A percentile compares a stretch with the other conserved stretches of the same genome.
These are phyloP conservation scores for Dasyurus viverrinus DNA, from an alignment of 2,113 vertebrate genomes.

Conservation along the genomic window DNA sequence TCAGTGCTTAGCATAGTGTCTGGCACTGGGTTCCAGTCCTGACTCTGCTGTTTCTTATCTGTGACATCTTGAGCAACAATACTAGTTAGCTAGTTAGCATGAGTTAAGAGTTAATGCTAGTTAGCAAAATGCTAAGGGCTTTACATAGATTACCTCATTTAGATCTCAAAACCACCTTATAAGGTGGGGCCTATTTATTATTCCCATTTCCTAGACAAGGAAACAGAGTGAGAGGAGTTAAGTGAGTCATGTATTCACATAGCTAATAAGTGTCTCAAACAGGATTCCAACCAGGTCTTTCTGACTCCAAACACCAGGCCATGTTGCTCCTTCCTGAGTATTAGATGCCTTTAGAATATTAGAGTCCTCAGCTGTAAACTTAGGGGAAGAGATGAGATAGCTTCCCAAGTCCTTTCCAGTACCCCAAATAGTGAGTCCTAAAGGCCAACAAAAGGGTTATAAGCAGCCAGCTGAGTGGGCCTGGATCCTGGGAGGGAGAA, in stretches of 20 bases:
- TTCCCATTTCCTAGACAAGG: not conserved
- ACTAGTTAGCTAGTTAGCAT: not conserved
- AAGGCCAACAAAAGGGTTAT: not conserved
- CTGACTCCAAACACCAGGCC: not conserved
- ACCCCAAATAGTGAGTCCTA: not conserved
- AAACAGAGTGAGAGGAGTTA: not conserved
- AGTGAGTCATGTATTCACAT: not conserved
- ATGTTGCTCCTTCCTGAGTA: not conserved
- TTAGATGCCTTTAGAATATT: too few species aligned
- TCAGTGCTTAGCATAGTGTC: not conserved
- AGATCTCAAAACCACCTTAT: not conserved
- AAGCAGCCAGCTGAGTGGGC: not conserved
- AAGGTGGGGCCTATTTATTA: not conserved
- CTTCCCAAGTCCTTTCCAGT: not conserved
- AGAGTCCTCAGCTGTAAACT: not conserved
- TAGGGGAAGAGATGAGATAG: not conserved
- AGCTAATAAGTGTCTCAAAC: not conserved
- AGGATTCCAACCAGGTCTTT: not conserved
- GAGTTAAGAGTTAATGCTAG: not conserved
- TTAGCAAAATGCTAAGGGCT: not conserved
- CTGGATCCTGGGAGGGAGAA: not conserved
- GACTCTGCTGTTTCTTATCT: not conserved
- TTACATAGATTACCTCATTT: not conserved
- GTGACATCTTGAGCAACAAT: not conserved
- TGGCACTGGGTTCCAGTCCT: not conserved